Evolutionary conservation across 2,797 vertebrate genomes (phyloP), one percentile per base, ranked within the genome.

Genomic region (Thaleichthys pacificus): DNA sequence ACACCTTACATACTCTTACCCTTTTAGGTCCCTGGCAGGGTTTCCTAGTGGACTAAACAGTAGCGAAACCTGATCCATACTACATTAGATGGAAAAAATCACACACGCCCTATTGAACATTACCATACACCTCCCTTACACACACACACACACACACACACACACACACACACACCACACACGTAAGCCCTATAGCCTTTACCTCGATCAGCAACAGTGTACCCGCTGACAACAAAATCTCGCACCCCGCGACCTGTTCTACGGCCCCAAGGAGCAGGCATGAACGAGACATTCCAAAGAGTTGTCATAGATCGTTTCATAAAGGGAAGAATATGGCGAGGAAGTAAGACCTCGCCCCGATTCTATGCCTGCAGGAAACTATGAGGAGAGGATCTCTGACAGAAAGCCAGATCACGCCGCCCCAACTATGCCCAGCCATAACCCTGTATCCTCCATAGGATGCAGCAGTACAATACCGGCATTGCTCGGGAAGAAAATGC

Each of bases 21-120:
- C 4, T 4, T 30, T 30, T 56, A 1, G 19, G 24, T 3, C 72
- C n/a, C n/a, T 63, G 66, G 65, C 75, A 74, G 60, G 9, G 68
- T 75, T n/a, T n/a, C 71, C 80, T 69, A n/a, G 66, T 77, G 74
- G 77, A n/a, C n/a, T 84, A 60, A 71, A 77, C 74, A 74, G n/a
- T n/a, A 73, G 70, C n/a, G 85, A 90, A 89, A 91, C 85, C 78
- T 67, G 28, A 91, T 85, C 80, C 75, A 75, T 84, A n/a, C 77
- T 81, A 88, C 91, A 90, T 87, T 68, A n/a, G 82, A 82, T 77
- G 76, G 83, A 85, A 84, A 89, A 87, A 30, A 30, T 2, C 30
- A 4, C 30, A 30, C 30, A 30, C 30, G 4, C 30, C 2, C n/a
- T n/a, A n/a, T n/a, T 4, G n/a, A n/a, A 30, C 30, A 2, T 2